phyloP scores from a whole-genome alignment of 1,140 invertebrate genomes.

The Drosophila suzukii region DNA sequence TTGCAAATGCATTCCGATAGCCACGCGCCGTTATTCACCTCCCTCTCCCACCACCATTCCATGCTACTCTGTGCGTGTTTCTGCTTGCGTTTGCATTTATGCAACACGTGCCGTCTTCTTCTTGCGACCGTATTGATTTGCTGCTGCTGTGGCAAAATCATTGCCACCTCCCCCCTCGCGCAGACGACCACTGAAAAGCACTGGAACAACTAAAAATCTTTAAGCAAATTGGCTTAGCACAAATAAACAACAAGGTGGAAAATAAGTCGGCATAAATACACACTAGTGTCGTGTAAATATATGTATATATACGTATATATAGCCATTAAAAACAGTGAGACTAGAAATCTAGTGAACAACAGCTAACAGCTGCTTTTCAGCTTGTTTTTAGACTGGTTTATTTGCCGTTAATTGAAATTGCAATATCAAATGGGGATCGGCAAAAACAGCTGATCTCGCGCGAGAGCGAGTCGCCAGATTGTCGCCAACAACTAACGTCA shows the following conservation, averaged over 20 bases:
- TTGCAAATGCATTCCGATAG: slow-evolving; percentile 33
- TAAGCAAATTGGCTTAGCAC: slow-evolving; percentile 75
- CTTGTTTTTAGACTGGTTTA: slow-evolving; percentile 17
- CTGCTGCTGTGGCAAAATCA: slow-evolving; percentile 28
- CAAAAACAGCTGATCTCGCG: slow-evolving; percentile 68
- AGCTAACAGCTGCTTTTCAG: slow-evolving; percentile 42
- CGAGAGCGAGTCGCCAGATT: neutral
- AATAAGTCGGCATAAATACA: slow-evolving; percentile 13
- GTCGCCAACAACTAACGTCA: slow-evolving; percentile 36
- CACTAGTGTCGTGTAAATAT: neutral
- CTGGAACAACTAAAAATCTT: slow-evolving; percentile 50
- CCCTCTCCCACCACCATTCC: slow-evolving; percentile 10
- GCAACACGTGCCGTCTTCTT: slow-evolving; percentile 58
- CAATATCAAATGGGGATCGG: slow-evolving; percentile 2
- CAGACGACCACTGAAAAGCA: neutral
- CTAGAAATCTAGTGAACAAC: slow-evolving; percentile 44
- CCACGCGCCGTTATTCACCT: slow-evolving; percentile 25
- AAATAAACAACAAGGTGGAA: slow-evolving; percentile 62
- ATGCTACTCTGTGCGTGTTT: slow-evolving; percentile 18
- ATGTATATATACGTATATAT: neutral
- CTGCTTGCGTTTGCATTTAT: slow-evolving; percentile 40
- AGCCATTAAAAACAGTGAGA: slow-evolving; percentile 16
- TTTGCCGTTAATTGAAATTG: slow-evolving; percentile 31
- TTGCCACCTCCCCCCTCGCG: slow-evolving; percentile 7
- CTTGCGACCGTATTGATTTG: slow-evolving; percentile 53